These are phyloP conservation scores for Oophaga pumilio DNA, from an alignment of 2,113 vertebrate species.

Conservation along the genomic window DNA sequence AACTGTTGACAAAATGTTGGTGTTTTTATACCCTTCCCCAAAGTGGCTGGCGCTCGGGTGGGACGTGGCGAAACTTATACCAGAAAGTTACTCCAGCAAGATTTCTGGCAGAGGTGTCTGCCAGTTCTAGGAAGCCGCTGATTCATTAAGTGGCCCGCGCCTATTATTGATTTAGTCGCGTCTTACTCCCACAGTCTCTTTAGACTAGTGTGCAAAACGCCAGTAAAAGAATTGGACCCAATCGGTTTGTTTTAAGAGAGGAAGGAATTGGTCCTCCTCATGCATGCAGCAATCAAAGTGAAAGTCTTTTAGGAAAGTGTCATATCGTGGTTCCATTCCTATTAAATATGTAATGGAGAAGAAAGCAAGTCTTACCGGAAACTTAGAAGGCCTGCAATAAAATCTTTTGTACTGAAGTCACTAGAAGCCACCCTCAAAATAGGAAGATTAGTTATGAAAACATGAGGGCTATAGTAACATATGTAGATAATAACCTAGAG, in stretches of 20 bases:
- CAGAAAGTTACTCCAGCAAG: no score
- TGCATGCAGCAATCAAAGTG: conserved; percentile 52
- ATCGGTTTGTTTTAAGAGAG: background rate
- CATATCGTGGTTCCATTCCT: conserved; percentile 21
- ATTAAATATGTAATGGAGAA: conserved; percentile 39
- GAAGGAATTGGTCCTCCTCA: conserved; percentile 56
- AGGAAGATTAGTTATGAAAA: background rate
- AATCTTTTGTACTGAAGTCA: conserved; percentile 15
- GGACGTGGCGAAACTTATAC: no score
- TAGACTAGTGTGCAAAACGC: no score
- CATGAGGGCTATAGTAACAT: background rate
- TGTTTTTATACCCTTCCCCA: no score
- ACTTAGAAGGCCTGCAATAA: conserved; percentile 33
- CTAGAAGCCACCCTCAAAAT: background rate
- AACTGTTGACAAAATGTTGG: no score
- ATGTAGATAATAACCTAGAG: no score
- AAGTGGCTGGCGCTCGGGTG: no score
- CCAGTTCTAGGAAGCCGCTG: no score
- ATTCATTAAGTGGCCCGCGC: no score
- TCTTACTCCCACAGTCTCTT: no score
- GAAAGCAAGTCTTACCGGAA: conserved; percentile 53
- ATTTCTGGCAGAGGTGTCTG: no score
- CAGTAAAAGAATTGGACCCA: background rate
- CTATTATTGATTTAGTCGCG: no score
- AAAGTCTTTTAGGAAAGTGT: conserved; percentile 45